phyloP scores from a whole-genome alignment of 1,140 invertebrate species.

The Pectinophora gossypiella region DNA sequence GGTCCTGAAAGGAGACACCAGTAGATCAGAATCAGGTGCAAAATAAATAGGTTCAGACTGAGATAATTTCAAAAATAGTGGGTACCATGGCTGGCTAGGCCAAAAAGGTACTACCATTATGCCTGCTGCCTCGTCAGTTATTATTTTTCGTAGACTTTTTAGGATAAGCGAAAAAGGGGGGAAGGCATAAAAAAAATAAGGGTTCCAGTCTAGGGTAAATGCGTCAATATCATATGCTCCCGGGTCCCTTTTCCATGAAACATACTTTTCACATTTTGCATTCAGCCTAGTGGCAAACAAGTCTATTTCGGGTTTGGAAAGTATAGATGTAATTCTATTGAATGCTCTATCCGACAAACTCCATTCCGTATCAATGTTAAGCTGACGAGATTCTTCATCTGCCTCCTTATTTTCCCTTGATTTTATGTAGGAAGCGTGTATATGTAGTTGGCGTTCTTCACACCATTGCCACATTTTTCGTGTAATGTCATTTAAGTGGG shows the following conservation, averaged over 20 bases:
- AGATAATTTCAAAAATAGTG: slow-evolving; percentile 1
- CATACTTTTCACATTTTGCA: slow-evolving; percentile 10
- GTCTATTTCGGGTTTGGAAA: slow-evolving; percentile 14
- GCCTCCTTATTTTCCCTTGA: slow-evolving; percentile 30
- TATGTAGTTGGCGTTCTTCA: slow-evolving; percentile 22
- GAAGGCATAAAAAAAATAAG: slow-evolving; percentile 13
- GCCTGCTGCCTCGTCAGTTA: slow-evolving; percentile 9
- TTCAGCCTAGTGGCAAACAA: slow-evolving; percentile 12
- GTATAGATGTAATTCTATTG: slow-evolving; percentile 1
- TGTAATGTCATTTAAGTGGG: slow-evolving; percentile 20
- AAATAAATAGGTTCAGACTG: not conserved
- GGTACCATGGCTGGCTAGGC: slow-evolving; percentile 13
- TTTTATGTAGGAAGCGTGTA: slow-evolving; percentile 30
- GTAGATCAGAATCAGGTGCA: not conserved
- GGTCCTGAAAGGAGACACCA: too few species aligned
- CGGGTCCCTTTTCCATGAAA: slow-evolving; percentile 16
- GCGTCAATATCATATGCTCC: slow-evolving; percentile 12
- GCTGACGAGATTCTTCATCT: slow-evolving; percentile 25
- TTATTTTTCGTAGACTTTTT: slow-evolving; percentile 13
- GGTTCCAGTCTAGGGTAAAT: slow-evolving; percentile 12
- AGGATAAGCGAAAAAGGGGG: slow-evolving; percentile 13
- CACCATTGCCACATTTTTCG: slow-evolving; percentile 36
- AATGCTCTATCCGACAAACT: slow-evolving; percentile 5
- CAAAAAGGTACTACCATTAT: slow-evolving; percentile 15
- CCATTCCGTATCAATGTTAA: slow-evolving; percentile 26